Evolutionary conservation across 2,113 vertebrate species (phyloP), one percentile per base, ranked within the genome.

Genomic region (Gyps fulvus): DNA sequence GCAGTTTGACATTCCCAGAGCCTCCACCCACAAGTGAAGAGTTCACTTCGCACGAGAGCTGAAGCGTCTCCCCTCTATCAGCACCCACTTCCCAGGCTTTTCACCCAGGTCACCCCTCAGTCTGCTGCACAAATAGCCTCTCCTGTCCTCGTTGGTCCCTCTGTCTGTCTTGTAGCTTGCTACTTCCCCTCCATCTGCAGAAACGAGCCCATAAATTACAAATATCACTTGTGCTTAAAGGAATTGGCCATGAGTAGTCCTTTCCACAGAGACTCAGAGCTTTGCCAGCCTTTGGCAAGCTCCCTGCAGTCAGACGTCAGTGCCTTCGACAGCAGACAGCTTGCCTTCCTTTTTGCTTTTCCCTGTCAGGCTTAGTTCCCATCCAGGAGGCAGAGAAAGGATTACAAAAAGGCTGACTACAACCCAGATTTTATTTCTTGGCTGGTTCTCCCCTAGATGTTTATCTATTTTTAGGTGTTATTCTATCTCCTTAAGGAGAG

Each of bases 291-390:
- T 29, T 17, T 71, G 57, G 58, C 67, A 52, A 63, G 50, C 22
- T 74, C 57, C 57, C 40, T 14, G 29, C 10, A 36, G 34, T 10
- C 70, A 22, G n/a, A 16, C 0, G 0, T 7, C 61, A 13, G 32
- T 2, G 59, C 78, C 74, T 40, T 19, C 0, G 0, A 4, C 65
- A 5, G 50, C 1, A 1, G 45, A 52, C 69, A 81, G 34, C 42
- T 66, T 22, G 10, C 27, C 22, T 79, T 22, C 38, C 57, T 34
- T 6, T 50, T 26, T 2, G 11, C 47, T 40, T 36, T 27, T 26
- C 74, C 59, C 65, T 8, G 1, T 36, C 49, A 31, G 54, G 27
- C 58, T 77, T 16, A 4, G 21, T 6, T 62, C 38, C 74, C 34
- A 29, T 2, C 20, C 83, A 31, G 31, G 25, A 65, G 50, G n/a